Conservation (phyloP, 2,797 vertebrate species). For the Hoplostethus mediterraneus region DNA sequence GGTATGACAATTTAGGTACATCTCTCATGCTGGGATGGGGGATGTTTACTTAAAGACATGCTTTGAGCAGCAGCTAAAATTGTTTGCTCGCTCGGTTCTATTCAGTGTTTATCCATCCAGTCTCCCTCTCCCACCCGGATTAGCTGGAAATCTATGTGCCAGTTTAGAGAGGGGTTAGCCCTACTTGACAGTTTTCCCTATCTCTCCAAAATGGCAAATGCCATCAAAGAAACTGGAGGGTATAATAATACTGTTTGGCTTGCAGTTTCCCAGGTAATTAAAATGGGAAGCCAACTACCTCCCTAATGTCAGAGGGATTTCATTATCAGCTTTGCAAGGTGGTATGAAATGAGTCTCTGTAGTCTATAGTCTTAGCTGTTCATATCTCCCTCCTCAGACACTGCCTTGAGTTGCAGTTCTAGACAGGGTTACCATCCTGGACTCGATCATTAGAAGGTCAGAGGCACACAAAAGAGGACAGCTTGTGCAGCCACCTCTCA, state of each 20-base stretch:
- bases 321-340: constrained; percentile 74
- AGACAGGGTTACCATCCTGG: constrained; percentile 57
- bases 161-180: constrained; percentile 67
- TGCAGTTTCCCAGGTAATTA: constrained; percentile 83
- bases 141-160: constrained; percentile 65
- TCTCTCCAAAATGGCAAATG: constrained; percentile 67
- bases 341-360: constrained; percentile 67
- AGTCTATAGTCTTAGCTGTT: constrained; percentile 55
- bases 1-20: constrained; percentile 52
- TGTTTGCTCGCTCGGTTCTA: constrained; percentile 72
- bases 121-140: constrained; percentile 65
- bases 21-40: constrained; percentile 35
- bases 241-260: constrained; percentile 67
- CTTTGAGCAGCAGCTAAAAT: constrained; percentile 66
- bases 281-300: constrained; percentile 67
- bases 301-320: constrained; percentile 78
- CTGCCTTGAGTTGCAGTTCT: constrained; percentile 65
- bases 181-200: constrained; percentile 66
- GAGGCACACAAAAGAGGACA: constrained; percentile 63
- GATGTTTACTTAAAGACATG: constrained; percentile 66
- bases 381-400: constrained; percentile 60
- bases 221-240: constrained; percentile 61
- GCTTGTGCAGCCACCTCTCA: constrained; percentile 75
- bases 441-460: constrained; percentile 83
- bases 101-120: constrained; percentile 68